Evolutionary conservation across 2,888 invertebrate species (phyloP).

Genomic region (Operophtera brumata): DNA sequence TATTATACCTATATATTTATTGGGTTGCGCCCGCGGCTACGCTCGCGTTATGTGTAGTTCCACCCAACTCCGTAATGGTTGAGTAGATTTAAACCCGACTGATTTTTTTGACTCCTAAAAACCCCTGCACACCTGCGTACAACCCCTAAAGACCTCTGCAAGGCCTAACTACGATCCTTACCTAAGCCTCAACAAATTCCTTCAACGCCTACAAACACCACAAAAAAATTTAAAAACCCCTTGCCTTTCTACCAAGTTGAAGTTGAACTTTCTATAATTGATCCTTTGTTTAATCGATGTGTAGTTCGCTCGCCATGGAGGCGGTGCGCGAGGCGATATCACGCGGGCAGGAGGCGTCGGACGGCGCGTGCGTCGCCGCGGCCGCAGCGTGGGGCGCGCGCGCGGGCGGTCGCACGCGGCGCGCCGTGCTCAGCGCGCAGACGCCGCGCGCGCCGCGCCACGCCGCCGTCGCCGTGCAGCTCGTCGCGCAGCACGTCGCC

Average conservation of each 20-base stretch:
- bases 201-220: too few species aligned
- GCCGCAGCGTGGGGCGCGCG: conserved; percentile 86
- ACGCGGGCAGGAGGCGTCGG: conserved; percentile 93
- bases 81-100: too few species aligned
- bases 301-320: conserved; percentile 87
- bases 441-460: conserved; percentile 81
- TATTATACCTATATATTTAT: too few species aligned
- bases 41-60: too few species aligned
- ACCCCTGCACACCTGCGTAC: too few species aligned
- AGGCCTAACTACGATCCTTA: not conserved
- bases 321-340: conserved; percentile 93
- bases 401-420: conserved; percentile 84
- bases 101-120: too few species aligned
- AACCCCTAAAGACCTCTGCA: not conserved
- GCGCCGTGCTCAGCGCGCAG: conserved; percentile 70
- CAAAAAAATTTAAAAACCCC: too few species aligned
- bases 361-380: conserved; percentile 91
- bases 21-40: too few species aligned
- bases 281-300: too few species aligned
- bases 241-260: too few species aligned
- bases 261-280: too few species aligned
- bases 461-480: conserved; percentile 89
- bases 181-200: not conserved
- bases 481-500: conserved; percentile 89
- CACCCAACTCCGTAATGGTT: too few species aligned